Evolutionary conservation across 37 sponge, comb jelly and placozoan genomes (phyloP), one percentile per base, ranked within the genome.

Genomic region (Eunapius fragilis): DNA sequence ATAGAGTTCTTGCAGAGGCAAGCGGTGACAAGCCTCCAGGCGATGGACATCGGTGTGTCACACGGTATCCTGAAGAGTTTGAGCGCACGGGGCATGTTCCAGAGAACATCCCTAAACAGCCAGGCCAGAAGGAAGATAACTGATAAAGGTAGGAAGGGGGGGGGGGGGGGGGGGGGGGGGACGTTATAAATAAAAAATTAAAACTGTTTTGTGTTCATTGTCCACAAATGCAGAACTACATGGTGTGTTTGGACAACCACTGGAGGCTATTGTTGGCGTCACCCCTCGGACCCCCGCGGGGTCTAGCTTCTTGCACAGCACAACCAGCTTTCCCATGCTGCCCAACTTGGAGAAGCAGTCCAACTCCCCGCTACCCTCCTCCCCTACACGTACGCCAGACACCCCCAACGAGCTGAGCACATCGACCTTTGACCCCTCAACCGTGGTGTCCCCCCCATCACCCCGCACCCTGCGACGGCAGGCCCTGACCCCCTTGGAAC

Each of bases 241-340:
- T 71, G 86, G 50, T 2, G 78, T 92, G 19, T 92, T 92, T 81
- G 92, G 92, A 23, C 92, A 89, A 45, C 92, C 86, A 13, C 41
- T 92, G 34, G 47, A 31, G 26, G 25, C 50, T 5, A 4, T 58
- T 58, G 76, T 69, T 45, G 17, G 38, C 30, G 2, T 25, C 68
- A 81, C 82, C 25, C 82, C 82, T 17, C 58, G 19, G 22, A 45
- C 47, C 4, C 58, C 58, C 14, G 58, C 14, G 22, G 17, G 7
- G 22, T 17, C 58, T 17, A 12, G 1, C 17, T 17, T 17, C 58
- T 17, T 58, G 58, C 58, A 58, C 17, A 58, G 22, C 17, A 19
- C 22, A n/a, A 77, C 23, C 35, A 23, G 23, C 32, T 17, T 1
- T 75, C 38, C 47, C 35, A 19, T 11, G 10, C 26, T 77, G 27